A percentile compares a stretch with the other conserved stretches of the same genome.
phyloP scores from a whole-genome alignment of 2,797 vertebrate genomes.

The Mycteria americana region DNA sequence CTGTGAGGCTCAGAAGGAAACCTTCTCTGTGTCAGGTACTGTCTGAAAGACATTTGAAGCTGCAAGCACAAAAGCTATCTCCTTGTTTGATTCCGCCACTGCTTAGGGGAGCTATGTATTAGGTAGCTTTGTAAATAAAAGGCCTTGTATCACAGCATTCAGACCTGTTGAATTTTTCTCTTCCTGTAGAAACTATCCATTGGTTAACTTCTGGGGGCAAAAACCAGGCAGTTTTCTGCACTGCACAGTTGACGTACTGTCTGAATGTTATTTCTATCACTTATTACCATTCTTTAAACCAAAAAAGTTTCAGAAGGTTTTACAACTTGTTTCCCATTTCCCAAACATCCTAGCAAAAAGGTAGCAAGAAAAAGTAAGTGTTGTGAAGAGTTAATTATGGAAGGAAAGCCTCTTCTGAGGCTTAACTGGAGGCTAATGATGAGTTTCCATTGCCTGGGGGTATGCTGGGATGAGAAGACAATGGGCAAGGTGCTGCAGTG shows the following conservation, averaged over 20 bases:
- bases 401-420: neutral
- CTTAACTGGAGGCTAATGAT: neutral
- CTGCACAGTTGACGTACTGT: neutral
- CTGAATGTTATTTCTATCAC: neutral
- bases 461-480: neutral
- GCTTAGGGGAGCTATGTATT: neutral
- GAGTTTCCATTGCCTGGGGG: neutral
- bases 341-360: neutral
- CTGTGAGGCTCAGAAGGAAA: neutral
- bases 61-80: neutral
- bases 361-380: neutral
- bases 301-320: neutral
- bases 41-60: neutral
- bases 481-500: neutral
- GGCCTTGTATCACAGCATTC: too few species aligned
- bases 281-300: neutral
- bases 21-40: neutral
- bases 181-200: neutral
- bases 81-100: neutral
- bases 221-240: neutral
- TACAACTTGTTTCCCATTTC: neutral
- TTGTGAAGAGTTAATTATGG: neutral
- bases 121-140: neutral
- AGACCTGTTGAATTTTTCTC: neutral
- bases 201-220: neutral